phyloP scores from a whole-genome alignment of 2,797 vertebrate genomes.

The Scomberomorus guttatus region DNA sequence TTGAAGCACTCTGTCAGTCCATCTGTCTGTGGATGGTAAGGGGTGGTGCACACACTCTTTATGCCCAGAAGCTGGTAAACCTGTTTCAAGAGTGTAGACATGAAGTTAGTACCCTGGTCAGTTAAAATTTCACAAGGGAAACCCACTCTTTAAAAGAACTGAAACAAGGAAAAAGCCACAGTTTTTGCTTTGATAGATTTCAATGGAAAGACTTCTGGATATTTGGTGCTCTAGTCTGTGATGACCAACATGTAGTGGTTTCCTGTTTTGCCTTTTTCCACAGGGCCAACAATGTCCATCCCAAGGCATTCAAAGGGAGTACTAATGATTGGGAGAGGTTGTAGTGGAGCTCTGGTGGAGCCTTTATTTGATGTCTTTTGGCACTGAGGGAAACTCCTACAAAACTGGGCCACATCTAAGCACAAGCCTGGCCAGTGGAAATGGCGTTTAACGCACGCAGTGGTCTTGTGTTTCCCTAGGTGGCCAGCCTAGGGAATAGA shows the following conservation, averaged over 20 bases:
- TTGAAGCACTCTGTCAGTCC: too few species aligned
- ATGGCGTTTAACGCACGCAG: background rate
- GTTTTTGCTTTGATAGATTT: constrained; percentile 2
- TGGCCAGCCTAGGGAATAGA: constrained; percentile 48
- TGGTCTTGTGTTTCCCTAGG: constrained; percentile 35
- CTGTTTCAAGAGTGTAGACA: too few species aligned
- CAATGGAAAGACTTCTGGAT: constrained; percentile 8
- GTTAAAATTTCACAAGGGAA: background rate
- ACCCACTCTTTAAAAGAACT: constrained; percentile 29
- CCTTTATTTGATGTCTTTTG: too few species aligned
- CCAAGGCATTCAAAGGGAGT: background rate
- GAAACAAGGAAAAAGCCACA: background rate
- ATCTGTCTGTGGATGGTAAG: too few species aligned
- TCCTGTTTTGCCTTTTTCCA: constrained; percentile 10
- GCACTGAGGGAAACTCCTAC: constrained; percentile 31
- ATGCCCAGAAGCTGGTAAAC: too few species aligned
- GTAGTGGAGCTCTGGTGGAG: background rate
- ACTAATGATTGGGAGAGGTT: background rate
- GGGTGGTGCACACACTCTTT: too few species aligned
- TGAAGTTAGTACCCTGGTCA: too few species aligned
- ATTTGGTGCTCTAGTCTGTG: constrained; percentile 15
- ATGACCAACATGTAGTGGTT: constrained; percentile 12
- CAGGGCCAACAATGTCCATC: constrained; percentile 26
- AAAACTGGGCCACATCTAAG: constrained; percentile 4
- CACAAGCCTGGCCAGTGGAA: constrained; percentile 26